Percentiles rank a stretch among this genome's conserved stretches.
Conservation (phyloP, 2,888 invertebrate genomes). For the Sphecodes monilicornis region DNA sequence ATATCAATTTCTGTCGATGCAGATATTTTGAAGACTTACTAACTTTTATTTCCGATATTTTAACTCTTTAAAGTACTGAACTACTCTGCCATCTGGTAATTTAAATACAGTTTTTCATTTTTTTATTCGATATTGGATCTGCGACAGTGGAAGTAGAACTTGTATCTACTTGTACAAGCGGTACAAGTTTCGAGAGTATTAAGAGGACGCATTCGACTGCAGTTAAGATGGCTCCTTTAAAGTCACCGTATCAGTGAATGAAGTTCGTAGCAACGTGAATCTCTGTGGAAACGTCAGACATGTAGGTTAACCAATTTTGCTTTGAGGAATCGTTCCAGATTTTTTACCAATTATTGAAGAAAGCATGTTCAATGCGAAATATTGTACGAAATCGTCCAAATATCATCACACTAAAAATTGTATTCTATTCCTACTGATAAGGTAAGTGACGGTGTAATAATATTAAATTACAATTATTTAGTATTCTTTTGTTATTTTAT, state of each 20-base stretch:
- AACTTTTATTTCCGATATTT: background rate
- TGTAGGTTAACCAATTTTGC: slow-evolving; percentile 18
- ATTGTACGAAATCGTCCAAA: background rate
- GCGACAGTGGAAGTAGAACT: background rate
- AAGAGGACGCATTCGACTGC: background rate
- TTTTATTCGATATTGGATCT: background rate
- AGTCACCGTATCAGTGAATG: background rate
- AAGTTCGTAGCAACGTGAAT: background rate
- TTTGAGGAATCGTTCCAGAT: background rate
- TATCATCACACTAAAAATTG: background rate
- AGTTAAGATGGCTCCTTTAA: background rate
- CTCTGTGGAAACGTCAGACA: slow-evolving; percentile 15
- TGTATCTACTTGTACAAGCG: background rate
- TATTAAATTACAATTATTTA: too few relatives aligned
- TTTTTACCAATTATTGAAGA: background rate
- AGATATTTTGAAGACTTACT: background rate
- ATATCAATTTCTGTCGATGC: background rate
- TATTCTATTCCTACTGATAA: background rate
- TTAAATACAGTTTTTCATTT: background rate
- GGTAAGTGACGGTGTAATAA: background rate
- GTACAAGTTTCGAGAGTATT: background rate
- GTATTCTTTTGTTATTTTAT: too few relatives aligned
- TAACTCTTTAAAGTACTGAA: background rate
- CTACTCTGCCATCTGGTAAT: background rate
- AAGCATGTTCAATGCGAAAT: background rate